These are phyloP conservation scores for Palythoa caribaeorum DNA, from an alignment of 92 coral and sea anemone species.

Conservation along the genomic window DNA sequence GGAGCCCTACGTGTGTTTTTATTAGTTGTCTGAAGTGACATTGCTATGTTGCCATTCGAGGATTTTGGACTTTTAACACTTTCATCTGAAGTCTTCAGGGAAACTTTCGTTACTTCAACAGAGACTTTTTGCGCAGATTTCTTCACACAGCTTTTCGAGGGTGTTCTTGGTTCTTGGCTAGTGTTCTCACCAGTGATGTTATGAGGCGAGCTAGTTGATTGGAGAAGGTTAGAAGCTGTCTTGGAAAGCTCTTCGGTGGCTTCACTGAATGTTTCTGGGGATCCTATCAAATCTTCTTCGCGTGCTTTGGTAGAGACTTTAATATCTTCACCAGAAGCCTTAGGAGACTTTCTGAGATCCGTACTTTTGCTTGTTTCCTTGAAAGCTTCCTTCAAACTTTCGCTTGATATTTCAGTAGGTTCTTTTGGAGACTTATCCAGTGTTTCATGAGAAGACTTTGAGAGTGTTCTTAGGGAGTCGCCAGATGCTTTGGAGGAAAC, in stretches of 20 bases:
- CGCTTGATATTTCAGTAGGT: constrained; percentile 15
- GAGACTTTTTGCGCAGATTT: constrained; percentile 38
- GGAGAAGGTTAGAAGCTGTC: not conserved
- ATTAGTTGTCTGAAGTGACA: not conserved
- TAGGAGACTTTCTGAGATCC: constrained; percentile 9
- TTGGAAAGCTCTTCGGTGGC: constrained; percentile 39
- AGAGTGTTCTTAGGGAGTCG: constrained; percentile 11
- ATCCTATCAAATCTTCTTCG: not conserved
- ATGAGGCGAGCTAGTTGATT: constrained; percentile 3
- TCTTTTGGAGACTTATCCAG: constrained; percentile 3
- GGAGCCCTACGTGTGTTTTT: constrained; percentile 21
- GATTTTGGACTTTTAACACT: not conserved
- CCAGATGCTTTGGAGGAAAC: constrained; percentile 37
- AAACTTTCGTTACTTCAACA: constrained; percentile 30
- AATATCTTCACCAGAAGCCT: constrained; percentile 21
- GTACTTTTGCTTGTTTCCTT: constrained; percentile 26
- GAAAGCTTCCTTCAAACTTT: not conserved
- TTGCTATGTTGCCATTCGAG: not conserved
- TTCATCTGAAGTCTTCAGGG: constrained; percentile 9
- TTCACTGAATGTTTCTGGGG: constrained; percentile 44
- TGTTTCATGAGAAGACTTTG: constrained; percentile 31
- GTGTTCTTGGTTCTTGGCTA: not conserved
- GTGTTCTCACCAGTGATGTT: constrained; percentile 5
- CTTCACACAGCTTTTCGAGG: constrained; percentile 17
- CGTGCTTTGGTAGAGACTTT: constrained; percentile 22